A percentile compares a stretch with the other conserved stretches of the same genome.
phyloP scores from a whole-genome alignment of 2,888 invertebrate species.

The Junonia oenone region DNA sequence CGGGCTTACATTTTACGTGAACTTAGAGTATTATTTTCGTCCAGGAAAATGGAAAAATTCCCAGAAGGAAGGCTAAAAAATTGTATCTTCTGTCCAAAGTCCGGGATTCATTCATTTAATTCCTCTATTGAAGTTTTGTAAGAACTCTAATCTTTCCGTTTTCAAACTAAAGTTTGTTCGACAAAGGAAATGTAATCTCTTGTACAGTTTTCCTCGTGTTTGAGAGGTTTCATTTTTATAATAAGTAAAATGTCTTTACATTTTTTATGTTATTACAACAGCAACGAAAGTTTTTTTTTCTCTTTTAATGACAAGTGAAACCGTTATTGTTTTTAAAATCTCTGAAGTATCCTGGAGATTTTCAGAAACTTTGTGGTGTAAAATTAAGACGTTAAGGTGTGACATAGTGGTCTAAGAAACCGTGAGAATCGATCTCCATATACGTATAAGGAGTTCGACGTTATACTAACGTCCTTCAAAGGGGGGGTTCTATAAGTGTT shows the following conservation, averaged over 20 bases:
- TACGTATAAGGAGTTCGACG: too few relatives aligned
- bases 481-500: too few relatives aligned
- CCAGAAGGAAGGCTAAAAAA: not conserved
- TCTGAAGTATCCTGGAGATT: too few relatives aligned
- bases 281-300: not conserved
- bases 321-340: too few relatives aligned
- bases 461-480: too few relatives aligned
- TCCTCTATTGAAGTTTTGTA: constrained; percentile 3
- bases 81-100: not conserved
- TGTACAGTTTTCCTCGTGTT: not conserved
- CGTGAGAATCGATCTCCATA: too few relatives aligned
- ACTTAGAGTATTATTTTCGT: not conserved
- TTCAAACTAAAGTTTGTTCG: constrained; percentile 4
- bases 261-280: not conserved
- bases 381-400: too few relatives aligned
- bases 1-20: not conserved
- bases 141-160: constrained; percentile 5
- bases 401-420: too few relatives aligned
- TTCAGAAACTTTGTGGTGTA: too few relatives aligned
- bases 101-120: constrained; percentile 2
- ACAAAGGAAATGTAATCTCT: not conserved
- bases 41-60: not conserved
- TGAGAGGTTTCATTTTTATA: not conserved
- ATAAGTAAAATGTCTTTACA: not conserved
- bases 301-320: too few relatives aligned